Percentiles rank a stretch among this genome's conserved stretches.
phyloP scores from a whole-genome alignment of 2,888 invertebrate genomes.

The Toxonevra muliebris region DNA sequence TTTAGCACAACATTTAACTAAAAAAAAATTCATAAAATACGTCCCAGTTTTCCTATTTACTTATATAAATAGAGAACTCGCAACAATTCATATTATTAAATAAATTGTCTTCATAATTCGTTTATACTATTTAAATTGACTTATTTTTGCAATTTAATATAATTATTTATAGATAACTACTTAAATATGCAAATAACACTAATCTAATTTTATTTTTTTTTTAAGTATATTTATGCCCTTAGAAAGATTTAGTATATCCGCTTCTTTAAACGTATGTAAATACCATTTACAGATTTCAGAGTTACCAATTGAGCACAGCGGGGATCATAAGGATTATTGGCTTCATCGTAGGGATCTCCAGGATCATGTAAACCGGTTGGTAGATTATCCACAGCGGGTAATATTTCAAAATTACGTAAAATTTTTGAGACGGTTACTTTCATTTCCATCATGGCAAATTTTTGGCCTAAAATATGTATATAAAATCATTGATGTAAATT shows the following conservation, averaged over 20 bases:
- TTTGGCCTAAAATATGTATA: conserved; percentile 50
- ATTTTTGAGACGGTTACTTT: conserved; percentile 67
- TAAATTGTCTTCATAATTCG: no score
- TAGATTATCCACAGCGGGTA: conserved; percentile 40
- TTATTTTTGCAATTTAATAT: no score
- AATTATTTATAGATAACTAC: no score
- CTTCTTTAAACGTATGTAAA: conserved; percentile 20
- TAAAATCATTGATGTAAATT: background rate
- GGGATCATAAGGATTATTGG: conserved; percentile 18
- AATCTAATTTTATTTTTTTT: no score
- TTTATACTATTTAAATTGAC: no score
- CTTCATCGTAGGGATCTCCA: conserved; percentile 5
- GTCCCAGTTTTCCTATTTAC: no score
- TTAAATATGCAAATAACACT: no score
- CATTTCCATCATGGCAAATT: conserved; percentile 68
- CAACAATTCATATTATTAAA: no score
- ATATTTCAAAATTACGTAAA: conserved; percentile 65
- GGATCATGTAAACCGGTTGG: conserved; percentile 18
- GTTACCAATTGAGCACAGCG: conserved; percentile 20
- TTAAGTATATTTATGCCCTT: no score
- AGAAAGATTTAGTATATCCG: conserved; percentile 3
- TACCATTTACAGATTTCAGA: conserved; percentile 26
- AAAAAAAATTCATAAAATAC: no score
- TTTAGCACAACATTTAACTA: no score
- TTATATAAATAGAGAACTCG: no score